A percentile compares a stretch with the other conserved stretches of the same genome.
Conservation (phyloP, 30 jellyfish, hydroid and myxozoan species). For the Aurelia sp. region DNA sequence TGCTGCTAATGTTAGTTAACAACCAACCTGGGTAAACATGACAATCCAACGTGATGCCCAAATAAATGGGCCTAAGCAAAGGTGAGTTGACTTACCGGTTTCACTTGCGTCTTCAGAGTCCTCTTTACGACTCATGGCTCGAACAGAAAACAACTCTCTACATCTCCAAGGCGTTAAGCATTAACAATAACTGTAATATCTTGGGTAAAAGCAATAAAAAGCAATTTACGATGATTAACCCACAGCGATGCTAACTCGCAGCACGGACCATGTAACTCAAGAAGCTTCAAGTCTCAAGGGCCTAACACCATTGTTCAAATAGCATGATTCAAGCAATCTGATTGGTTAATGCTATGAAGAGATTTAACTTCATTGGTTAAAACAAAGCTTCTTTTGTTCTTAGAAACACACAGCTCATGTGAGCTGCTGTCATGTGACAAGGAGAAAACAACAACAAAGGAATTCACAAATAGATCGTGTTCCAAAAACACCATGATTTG, state of each 20-base stretch:
- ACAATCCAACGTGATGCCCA: too few species aligned
- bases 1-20: too few species aligned
- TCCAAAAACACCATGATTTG: too few species aligned
- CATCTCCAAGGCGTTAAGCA: too few species aligned
- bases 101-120: conserved; percentile 77
- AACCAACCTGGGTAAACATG: too few species aligned
- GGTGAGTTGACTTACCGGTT: conserved; percentile 42
- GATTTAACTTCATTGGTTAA: conserved; percentile 42
- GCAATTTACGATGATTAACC: neutral
- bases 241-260: neutral
- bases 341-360: conserved; percentile 19
- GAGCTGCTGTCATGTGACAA: conserved; percentile 69
- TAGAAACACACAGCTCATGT: conserved; percentile 18
- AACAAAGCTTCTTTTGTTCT: conserved; percentile 70
- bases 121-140: conserved; percentile 60
- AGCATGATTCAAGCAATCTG: conserved; percentile 3
- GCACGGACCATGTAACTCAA: neutral
- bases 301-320: conserved; percentile 30
- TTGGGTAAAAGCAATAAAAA: neutral
- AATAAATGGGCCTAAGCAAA: conserved; percentile 7
- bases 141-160: too few species aligned
- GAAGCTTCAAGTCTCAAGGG: conserved; percentile 16
- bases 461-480: too few species aligned
- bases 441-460: too few species aligned
- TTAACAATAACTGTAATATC: too few species aligned